A percentile compares a stretch with the other conserved stretches of the same genome.
phyloP scores from a whole-genome alignment of 2,113 vertebrate genomes.

The Perca fluviatilis region DNA sequence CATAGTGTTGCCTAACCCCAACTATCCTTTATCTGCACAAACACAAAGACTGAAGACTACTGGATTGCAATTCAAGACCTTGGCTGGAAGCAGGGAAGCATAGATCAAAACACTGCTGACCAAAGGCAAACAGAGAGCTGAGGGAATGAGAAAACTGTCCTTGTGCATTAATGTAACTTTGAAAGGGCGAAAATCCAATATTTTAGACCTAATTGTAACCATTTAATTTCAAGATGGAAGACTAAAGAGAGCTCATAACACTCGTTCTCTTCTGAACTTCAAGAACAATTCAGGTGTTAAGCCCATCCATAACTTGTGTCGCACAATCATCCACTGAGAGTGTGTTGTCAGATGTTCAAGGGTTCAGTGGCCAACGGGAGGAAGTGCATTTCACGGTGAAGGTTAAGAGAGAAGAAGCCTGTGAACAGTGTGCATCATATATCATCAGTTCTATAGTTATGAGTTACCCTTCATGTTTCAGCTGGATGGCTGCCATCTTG shows the following conservation, averaged over 20 bases:
- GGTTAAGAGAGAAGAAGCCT: not conserved
- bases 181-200: not conserved
- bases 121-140: slow-evolving; percentile 18
- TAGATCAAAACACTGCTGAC: slow-evolving; percentile 44
- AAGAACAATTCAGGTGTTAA: not conserved
- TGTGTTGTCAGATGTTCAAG: not conserved
- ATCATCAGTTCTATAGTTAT: not conserved
- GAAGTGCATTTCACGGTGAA: not conserved
- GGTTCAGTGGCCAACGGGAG: slow-evolving; percentile 9
- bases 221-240: not conserved
- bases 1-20: slow-evolving; percentile 9
- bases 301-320: not conserved
- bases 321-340: not conserved
- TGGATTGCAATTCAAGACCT: slow-evolving; percentile 35
- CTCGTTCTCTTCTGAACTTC: not conserved
- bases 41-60: not conserved
- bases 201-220: not conserved
- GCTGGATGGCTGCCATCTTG: not conserved
- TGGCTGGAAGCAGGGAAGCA: not conserved
- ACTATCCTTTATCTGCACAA: not conserved
- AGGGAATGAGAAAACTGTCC: slow-evolving; percentile 32
- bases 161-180: slow-evolving; percentile 24
- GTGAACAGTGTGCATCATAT: not conserved
- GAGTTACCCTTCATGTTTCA: slow-evolving; percentile 2
- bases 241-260: not conserved